phyloP scores from a whole-genome alignment of 1,140 invertebrate species.

The Nomia melanderi region DNA sequence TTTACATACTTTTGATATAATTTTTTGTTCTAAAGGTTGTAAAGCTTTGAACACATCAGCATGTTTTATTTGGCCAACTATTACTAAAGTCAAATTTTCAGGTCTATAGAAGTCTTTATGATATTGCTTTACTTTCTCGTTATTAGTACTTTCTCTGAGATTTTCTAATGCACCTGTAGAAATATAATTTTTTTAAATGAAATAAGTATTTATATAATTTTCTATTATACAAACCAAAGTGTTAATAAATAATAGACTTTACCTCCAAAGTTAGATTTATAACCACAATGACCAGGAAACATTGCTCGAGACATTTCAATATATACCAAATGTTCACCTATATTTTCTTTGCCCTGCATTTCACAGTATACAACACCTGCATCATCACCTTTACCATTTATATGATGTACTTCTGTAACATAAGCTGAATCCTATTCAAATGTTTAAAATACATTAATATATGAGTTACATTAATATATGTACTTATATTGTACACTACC shows the following conservation, averaged over 20 bases:
- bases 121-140: slow-evolving; percentile 90
- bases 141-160: slow-evolving; percentile 89
- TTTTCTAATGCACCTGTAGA: slow-evolving; percentile 85
- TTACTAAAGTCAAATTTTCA: slow-evolving; percentile 93
- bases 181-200: slow-evolving; percentile 2
- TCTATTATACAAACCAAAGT: slow-evolving; percentile 1
- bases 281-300: slow-evolving; percentile 91
- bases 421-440: slow-evolving; percentile 87
- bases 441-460: neutral
- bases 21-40: slow-evolving; percentile 89
- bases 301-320: slow-evolving; percentile 85
- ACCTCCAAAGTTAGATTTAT: slow-evolving; percentile 92
- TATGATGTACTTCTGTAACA: slow-evolving; percentile 95
- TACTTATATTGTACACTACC: neutral
- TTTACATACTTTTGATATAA: slow-evolving; percentile 85
- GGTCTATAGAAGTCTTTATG: slow-evolving; percentile 94
- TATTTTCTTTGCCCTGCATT: slow-evolving; percentile 93
- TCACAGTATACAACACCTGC: slow-evolving; percentile 96
- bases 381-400: slow-evolving; percentile 93
- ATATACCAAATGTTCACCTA: slow-evolving; percentile 86
- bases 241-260: slow-evolving; percentile 69
- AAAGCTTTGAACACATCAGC: slow-evolving; percentile 89
- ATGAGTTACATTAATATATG: neutral
- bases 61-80: slow-evolving; percentile 90
- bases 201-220: slow-evolving; percentile 12